phyloP scores from a whole-genome alignment of 2,113 vertebrate genomes.

The Bos taurus region ARS-UCD2.0 NC_037333.1:71627001-71627500 shows the following conservation, averaged over 20 bases:
- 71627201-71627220: background rate
- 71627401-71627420: background rate
- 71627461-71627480: background rate
- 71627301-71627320: background rate
- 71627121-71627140: background rate
- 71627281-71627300: background rate
- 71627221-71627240: background rate
- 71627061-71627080: background rate
- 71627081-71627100: background rate
- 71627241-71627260: background rate
- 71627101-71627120: background rate
- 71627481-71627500: background rate
- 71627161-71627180: background rate
- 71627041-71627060: background rate
- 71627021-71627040: background rate
- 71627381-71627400: background rate
- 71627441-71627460: background rate
- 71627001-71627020: constrained; percentile 6
- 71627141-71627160: background rate
- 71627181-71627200: background rate
- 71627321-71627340: background rate
- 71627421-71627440: background rate
- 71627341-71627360: background rate
- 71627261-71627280: background rate
- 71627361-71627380: background rate